Evolutionary conservation across 2,797 vertebrate species (phyloP), one percentile per base, ranked within the genome.

Genomic region (Characodon lateralis): DNA sequence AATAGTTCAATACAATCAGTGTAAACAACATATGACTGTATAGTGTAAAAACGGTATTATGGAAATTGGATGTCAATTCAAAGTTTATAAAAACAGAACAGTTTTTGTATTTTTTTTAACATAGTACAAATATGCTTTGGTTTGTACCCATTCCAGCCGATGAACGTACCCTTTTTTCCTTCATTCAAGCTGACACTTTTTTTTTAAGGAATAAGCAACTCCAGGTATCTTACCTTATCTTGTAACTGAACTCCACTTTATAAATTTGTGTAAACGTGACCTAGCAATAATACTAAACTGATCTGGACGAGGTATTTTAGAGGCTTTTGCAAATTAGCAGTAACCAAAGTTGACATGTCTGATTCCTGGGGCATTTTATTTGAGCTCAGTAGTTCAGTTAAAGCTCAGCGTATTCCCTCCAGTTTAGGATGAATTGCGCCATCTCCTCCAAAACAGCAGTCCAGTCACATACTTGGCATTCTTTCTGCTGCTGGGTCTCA

Each of bases 371-470:
- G 22, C 24, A 4, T 69, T 69, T 69, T 26, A 46, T 69, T 43
- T 46, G 1, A 24, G 41, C 12, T 6, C 41, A 13, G 12, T 46
- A 46, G 66, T 69, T 69, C 22, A 69, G 66, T 16, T 46, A 69
- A 12, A 69, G 24, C 26, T 69, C 39, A 69, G 41, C 2, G 24
- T 69, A 69, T 46, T 69, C 66, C 39, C 66, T 26, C 12, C 41
- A 76, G 71, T 84, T 86, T 73, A 77, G 48, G 85, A 2, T 77
- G 66, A 80, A 84, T 77, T 76, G 78, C 81, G 51, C 80, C 80
- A 41, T 85, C 56, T 78, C 55, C 72, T 46, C 46, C 66, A 76
- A 80, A 89, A 87, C 41, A 88, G 82, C 77, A 81, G 71, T 84
- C 63, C 39, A 77, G 69, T 83, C 55, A 83, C 43, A 43, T 72